phyloP scores from a whole-genome alignment of 2,888 invertebrate species.

The Pachliopta kotzebuea region DNA sequence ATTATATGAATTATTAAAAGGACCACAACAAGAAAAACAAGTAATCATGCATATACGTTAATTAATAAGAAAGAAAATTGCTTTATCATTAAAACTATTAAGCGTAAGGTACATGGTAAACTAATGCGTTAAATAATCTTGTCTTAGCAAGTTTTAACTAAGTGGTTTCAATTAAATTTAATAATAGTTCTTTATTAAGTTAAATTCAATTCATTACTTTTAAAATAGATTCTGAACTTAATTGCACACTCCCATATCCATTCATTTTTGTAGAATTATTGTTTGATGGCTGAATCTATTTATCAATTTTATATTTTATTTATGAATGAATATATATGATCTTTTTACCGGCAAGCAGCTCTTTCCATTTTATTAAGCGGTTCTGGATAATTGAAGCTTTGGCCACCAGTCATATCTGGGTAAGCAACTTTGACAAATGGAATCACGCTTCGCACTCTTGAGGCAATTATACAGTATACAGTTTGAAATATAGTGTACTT shows the following conservation, averaged over 20 bases:
- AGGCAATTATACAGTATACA: constrained; percentile 79
- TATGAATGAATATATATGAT: background rate
- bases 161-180: background rate
- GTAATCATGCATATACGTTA: background rate
- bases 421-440: constrained; percentile 88
- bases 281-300: background rate
- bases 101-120: background rate
- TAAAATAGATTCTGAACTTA: too few species aligned
- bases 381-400: constrained; percentile 78
- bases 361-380: constrained; percentile 80
- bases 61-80: background rate
- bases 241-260: background rate
- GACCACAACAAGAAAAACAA: background rate
- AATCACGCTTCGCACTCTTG: constrained; percentile 81
- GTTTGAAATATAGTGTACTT: constrained; percentile 58
- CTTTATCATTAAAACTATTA: too few species aligned
- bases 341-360: constrained; percentile 66
- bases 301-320: background rate
- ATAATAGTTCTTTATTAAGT: background rate
- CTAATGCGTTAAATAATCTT: background rate
- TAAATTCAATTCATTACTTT: background rate
- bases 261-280: background rate
- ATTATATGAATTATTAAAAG: background rate
- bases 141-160: background rate
- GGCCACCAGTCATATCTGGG: constrained; percentile 85